Evolutionary conservation across 2,888 invertebrate genomes (phyloP), one percentile per base, ranked within the genome.

Genomic region (Ennomos quercinarius): DNA sequence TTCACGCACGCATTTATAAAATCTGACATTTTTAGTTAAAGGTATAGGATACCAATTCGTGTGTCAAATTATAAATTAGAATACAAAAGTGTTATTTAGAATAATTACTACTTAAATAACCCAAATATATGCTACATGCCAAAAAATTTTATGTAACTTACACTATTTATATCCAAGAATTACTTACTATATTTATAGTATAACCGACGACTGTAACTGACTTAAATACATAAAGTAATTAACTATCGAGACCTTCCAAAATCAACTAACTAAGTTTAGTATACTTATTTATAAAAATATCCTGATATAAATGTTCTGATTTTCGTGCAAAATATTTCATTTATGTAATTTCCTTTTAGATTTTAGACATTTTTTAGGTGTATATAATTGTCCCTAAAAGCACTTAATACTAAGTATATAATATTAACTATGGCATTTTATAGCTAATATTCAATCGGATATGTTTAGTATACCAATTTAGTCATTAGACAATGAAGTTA

Each of bases 161-260:
- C 8, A 27, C 45, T 46, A 56, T 5, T 17, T 47, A 17, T 27
- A 6, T 55, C 17, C 10, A 37, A 39, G 49, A 40, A 45, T 38
- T 35, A 42, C 3, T 38, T 35, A 42, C 3, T 34, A 8, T 43
- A 48, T n/a, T 45, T 45, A 38, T 17, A 17, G 17, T 17, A 17
- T 52, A 17, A 38, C 44, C 12, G 39, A 57, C 40, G 56, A 50
- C 50, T 57, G 45, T 37, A 17, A 41, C 47, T 54, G 42, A 41
- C 45, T 54, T 48, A 57, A 37, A 45, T 17, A 41, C 41, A 12
- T 40, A 47, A 34, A 42, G 45, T 49, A 53, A 42, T 44, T 39
- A 54, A 46, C n/a, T 17, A 59, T 50, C 59, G 59, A 59, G 54
- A 54, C 49, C 59, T 54, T 59, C n/a, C 13, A 49, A 41, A 51